phyloP scores from a whole-genome alignment of 2,888 invertebrate genomes.

The Leucoptera coffeella region DNA sequence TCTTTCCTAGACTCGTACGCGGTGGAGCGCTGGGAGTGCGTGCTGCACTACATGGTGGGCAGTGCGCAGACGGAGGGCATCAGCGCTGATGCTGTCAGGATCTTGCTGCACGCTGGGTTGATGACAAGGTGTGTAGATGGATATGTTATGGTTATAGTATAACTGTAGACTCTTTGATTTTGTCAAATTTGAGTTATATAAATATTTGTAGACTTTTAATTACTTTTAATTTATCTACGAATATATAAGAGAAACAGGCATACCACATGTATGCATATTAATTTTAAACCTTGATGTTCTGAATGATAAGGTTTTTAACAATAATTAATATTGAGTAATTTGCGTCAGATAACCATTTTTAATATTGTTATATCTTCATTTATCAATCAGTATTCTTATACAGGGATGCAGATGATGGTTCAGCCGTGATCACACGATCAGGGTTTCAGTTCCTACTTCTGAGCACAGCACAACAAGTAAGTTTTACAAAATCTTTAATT shows the following conservation, averaged over 20 bases:
- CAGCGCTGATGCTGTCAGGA: conserved; percentile 89
- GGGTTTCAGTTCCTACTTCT: conserved; percentile 96
- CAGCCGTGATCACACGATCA: conserved; percentile 83
- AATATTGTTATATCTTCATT: neutral
- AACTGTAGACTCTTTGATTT: too few relatives aligned
- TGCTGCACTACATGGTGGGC: conserved; percentile 94
- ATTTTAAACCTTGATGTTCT: too few relatives aligned
- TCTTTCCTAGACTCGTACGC: conserved; percentile 88
- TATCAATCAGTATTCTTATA: conserved; percentile 7
- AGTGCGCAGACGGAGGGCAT: conserved; percentile 86
- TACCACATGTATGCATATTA: too few relatives aligned
- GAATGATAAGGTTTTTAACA: too few relatives aligned
- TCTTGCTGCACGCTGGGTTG: conserved; percentile 86
- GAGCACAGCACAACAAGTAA: conserved; percentile 79
- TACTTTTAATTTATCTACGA: too few relatives aligned
- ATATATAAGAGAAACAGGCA: too few relatives aligned
- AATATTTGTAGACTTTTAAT: too few relatives aligned
- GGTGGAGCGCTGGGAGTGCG: conserved; percentile 91
- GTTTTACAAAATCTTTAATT: too few relatives aligned
- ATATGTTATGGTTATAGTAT: too few relatives aligned
- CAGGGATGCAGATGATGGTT: conserved; percentile 74
- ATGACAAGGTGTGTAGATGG: conserved; percentile 76
- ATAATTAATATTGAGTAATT: too few relatives aligned
- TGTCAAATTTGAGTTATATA: too few relatives aligned
- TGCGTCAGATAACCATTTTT: neutral